Base-by-base conservation (phyloP, 2,888 invertebrate genomes). In the Brachyopa scutellaris region DNA sequence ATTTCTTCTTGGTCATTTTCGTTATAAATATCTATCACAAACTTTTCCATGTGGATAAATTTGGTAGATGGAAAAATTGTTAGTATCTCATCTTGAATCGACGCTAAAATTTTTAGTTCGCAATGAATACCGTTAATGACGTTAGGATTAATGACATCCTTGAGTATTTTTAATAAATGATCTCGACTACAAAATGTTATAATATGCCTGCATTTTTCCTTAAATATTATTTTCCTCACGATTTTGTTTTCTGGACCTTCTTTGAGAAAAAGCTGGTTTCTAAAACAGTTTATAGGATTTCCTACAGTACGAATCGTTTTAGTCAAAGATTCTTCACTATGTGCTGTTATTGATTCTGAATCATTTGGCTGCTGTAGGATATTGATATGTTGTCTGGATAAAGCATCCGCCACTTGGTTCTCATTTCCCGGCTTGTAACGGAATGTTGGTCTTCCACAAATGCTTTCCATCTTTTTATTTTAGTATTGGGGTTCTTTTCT, bases 391-490 rank as follows among this genome's bases (percentile, higher is more conserved):
- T 67, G 76, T 31, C 55, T 36, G 2, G 78, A 66, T 29, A 66
- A 51, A 2, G 73, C 64, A 51, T 77, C 82, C 17, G 82, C 76
- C 4, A 88, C 80, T 17, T 85, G 82, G 82, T 90, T 89, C 8
- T 78, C 79, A 33, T 85, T 87, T 1, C 91, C 91, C 0, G 59
- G 38, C 45, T 59, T 69, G 26, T 42, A 70, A 23, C 38, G 9
- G 15, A 61, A 45, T 17, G 11, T 61, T 3, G 55, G 26, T 19
- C 69, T n/a, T 64, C 73, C 21, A 73, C 19, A 29, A 47, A 57
- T 11, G 42, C 53, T 9, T 9, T 67, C 53, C 67, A 67, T n/a
- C 53, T 53, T 19, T 67, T 66, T 13, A 53, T 66, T 42, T 66
- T 66, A 2, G 53, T 36, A 8, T 64, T 64, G 2, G 51, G 29